Evolutionary conservation across 2,113 vertebrate species (phyloP).

Genomic region (Peromyscus maniculatus): DNA sequence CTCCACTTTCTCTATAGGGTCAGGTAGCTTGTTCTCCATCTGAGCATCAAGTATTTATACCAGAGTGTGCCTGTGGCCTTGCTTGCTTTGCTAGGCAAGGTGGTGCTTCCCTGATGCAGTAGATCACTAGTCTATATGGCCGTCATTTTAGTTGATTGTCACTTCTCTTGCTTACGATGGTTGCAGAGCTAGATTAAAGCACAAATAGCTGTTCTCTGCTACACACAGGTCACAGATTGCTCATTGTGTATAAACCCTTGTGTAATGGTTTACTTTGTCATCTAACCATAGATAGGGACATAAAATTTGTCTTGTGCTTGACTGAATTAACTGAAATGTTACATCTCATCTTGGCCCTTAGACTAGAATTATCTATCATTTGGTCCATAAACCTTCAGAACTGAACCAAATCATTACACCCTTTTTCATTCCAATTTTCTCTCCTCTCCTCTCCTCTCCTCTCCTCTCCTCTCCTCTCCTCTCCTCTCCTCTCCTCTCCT

Average conservation of each 20-base stretch:
- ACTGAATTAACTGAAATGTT: background rate
- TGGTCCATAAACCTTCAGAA: background rate
- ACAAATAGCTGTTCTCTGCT: background rate
- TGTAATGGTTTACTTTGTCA: background rate
- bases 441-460: rapidly evolving
- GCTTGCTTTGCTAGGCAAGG: background rate
- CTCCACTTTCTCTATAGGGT: background rate
- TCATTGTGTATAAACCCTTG: background rate
- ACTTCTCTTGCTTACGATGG: background rate
- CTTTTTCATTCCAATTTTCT: background rate
- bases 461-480: no score
- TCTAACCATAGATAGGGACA: background rate
- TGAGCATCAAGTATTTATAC: background rate
- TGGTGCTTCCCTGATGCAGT: background rate
- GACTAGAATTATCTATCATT: background rate
- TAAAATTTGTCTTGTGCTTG: background rate
- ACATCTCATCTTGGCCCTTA: background rate
- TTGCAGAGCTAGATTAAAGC: background rate
- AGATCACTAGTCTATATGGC: background rate
- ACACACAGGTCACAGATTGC: background rate
- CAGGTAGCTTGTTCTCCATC: background rate
- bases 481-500: rapidly evolving
- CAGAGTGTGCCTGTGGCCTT: background rate
- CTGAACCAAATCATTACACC: background rate
- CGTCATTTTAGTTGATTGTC: background rate